phyloP scores from a whole-genome alignment of 92 coral and sea anemone genomes.

The Palythoa caribaeorum region DNA sequence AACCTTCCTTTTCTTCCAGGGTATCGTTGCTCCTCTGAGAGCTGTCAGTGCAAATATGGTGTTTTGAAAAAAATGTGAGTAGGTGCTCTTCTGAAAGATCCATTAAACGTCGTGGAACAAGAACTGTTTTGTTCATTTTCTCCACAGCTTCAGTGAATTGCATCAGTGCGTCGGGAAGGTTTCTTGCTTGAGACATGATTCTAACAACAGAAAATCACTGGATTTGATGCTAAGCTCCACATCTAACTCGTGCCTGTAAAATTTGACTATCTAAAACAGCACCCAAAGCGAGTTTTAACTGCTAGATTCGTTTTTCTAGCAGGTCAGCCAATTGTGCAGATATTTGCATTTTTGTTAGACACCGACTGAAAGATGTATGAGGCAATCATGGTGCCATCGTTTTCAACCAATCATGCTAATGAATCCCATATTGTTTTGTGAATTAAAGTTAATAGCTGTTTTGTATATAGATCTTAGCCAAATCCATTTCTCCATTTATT shows the following conservation, averaged over 20 bases:
- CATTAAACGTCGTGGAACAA: constrained; percentile 6
- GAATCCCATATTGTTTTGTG: too few species aligned
- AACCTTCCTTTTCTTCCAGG: background rate
- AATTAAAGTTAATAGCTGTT: too few species aligned
- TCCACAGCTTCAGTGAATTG: background rate
- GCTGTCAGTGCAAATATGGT: background rate
- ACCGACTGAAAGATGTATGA: too few species aligned
- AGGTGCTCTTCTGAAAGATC: background rate
- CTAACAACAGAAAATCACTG: background rate
- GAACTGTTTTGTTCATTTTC: constrained; percentile 18
- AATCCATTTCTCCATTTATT: too few species aligned
- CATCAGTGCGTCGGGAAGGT: constrained; percentile 5
- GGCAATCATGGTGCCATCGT: too few species aligned
- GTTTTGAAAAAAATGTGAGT: background rate
- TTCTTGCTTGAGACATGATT: background rate
- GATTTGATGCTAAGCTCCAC: too few species aligned
- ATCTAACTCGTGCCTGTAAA: too few species aligned
- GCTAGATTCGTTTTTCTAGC: background rate
- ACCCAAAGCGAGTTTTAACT: background rate
- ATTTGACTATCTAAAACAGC: too few species aligned
- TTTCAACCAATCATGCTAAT: too few species aligned
- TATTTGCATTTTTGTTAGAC: background rate
- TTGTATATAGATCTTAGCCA: too few species aligned
- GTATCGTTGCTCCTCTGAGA: background rate
- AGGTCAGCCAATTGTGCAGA: background rate